Conservation (phyloP, 2,113 vertebrate species). For the Plotosus lineatus region DNA sequence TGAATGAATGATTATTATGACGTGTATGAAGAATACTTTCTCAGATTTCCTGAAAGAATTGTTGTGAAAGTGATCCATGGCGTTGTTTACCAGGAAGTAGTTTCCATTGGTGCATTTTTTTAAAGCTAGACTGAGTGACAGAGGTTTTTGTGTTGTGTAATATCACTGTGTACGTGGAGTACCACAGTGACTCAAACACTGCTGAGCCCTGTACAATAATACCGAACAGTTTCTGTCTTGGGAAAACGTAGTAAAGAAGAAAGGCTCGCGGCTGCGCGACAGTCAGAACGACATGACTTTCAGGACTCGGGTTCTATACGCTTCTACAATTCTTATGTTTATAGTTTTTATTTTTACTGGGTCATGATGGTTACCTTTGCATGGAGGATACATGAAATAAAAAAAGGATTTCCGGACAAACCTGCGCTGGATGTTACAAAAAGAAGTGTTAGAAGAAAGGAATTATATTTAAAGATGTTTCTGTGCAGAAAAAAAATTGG, state of each 20-base stretch:
- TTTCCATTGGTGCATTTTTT: not conserved
- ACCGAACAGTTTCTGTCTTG: not conserved
- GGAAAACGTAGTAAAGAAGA: not conserved
- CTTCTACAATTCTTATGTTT: too few relatives aligned
- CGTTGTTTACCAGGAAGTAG: not conserved
- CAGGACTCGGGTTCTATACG: too few relatives aligned
- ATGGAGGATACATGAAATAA: not conserved
- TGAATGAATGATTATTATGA: too few relatives aligned
- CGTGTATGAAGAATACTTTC: too few relatives aligned
- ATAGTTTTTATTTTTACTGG: too few relatives aligned
- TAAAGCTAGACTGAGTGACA: too few relatives aligned
- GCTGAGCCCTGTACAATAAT: slow-evolving; percentile 44
- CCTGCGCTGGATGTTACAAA: not conserved
- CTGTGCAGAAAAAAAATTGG: slow-evolving; percentile 30
- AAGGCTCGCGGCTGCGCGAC: not conserved
- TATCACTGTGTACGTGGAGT: slow-evolving; percentile 53
- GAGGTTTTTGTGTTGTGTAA: slow-evolving; percentile 57
- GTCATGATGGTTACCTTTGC: too few relatives aligned
- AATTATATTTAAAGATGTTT: slow-evolving; percentile 36
- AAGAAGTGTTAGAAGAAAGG: not conserved
- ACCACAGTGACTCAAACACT: slow-evolving; percentile 41
- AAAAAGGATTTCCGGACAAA: not conserved
- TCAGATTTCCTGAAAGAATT: not conserved
- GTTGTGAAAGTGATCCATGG: not conserved
- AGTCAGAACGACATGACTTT: not conserved